Base-by-base conservation (phyloP, 2,113 vertebrate species). In the Pluvialis apricaria region DNA sequence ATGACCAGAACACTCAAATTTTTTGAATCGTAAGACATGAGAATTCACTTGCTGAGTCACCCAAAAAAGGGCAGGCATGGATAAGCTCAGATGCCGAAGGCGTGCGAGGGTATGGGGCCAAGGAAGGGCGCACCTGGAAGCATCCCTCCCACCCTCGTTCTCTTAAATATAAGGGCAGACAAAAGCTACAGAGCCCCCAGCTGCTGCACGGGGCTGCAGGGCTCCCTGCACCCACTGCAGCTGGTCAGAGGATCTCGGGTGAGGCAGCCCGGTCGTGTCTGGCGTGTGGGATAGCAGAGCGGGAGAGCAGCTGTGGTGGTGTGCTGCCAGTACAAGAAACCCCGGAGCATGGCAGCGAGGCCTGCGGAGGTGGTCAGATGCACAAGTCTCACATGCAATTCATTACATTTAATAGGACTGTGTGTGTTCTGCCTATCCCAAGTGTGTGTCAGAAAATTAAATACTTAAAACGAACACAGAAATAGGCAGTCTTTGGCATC, bases 311-410 rank as follows among this genome's bases (percentile, higher is more conserved):
- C 76, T 81, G 86, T 0, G 0, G 54, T 73, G 86, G 24, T 57
- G 10, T 28, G 52, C 58, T 34, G 2, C 57, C 88, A 54, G 62
- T 10, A 29, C 8, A 6, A 82, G 86, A 80, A 86, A 54, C 40
- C 49, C 76, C 40, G 49, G 34, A 65, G 66, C 42, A 5, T 5
- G 18, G 49, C 2, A 1, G 16, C 0, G 0, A 79, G 52, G 60
- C 55, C 84, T 38, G 2, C 11, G 3, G 54, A 80, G 34, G 12
- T 49, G 68, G 44, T 45, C 55, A 88, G 58, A 14, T n/a, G 80
- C 64, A 51, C 32, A 69, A 82, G 15, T 49, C 36, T 83, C 75
- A 65, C 6, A 14, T n/a, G 40, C 21, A 66, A 16, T 65, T 86
- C 1, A 1, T 49, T 86, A 77, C 5, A 4, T 58, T 88, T 80